Evolutionary conservation across 2,113 vertebrate species (phyloP), one percentile per base, ranked within the genome.

Genomic region (Phainopepla nitens): DNA sequence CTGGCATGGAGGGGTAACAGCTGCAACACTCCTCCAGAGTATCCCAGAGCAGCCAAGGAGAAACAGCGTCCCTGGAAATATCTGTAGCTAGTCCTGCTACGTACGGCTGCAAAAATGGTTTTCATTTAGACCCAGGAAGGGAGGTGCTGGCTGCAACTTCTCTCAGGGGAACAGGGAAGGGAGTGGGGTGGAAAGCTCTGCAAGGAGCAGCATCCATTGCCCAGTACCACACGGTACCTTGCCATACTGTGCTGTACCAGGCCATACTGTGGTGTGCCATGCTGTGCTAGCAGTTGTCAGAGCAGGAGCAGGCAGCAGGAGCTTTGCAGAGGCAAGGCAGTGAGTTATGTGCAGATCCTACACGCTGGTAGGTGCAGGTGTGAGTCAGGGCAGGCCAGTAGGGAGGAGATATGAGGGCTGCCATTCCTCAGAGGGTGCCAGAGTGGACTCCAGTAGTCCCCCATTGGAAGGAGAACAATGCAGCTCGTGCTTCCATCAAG

Each of bases 61-160:
- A 82, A 71, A 12, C 44, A 11, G 29, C 1, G 0, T 53, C 69
- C 60, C 64, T 72, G 62, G 50, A 64, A 97, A 73, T 69, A 20
- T 54, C 82, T 93, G 51, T 64, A 82, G 62, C 45, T 62, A 60
- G 36, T 95, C 70, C 64, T 89, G 78, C 90, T 87, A 60, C 64
- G 64, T 39, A 81, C 2, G 4, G 69, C 89, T 94, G 91, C 89
- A 94, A 95, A 94, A 95, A 78, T 57, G 73, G 70, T 89, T 97
- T 96, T 95, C 73, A 75, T 96, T 97, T 92, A 68, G 56, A 62
- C 72, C 95, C 94, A 97, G 90, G 92, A 97, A 87, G 83, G 94
- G 95, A 97, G 89, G 93, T 79, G 79, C 88, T 94, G 66, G 47
- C 80, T 66, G 68, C 82, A 92, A 20, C 66, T 87, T 51, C 83